Conservation (phyloP, 2,888 invertebrate genomes). For the Xanthia togata region DNA sequence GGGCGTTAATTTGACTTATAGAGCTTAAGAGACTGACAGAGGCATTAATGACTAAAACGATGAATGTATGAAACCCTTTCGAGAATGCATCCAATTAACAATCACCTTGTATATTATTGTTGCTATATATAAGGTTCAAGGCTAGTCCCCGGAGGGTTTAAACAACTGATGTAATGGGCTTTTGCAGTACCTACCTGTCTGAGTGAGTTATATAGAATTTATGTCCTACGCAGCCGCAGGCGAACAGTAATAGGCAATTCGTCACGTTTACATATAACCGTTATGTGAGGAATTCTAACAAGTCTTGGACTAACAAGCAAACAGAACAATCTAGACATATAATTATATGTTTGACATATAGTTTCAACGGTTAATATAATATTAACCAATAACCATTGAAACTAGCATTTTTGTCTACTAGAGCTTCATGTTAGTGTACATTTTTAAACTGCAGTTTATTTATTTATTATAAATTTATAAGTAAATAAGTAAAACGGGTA, state of each 20-base stretch:
- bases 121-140: conserved; percentile 3
- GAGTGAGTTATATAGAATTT: conserved; percentile 26
- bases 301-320: neutral
- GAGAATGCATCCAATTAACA: neutral
- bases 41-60: too few relatives aligned
- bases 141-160: neutral
- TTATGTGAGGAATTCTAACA: neutral
- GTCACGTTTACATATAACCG: neutral
- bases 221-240: conserved; percentile 16
- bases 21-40: neutral
- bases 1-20: neutral
- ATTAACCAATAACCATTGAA: neutral
- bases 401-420: neutral
- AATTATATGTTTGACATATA: too few relatives aligned
- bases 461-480: too few relatives aligned
- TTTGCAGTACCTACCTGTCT: conserved; percentile 21
- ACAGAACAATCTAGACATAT: neutral
- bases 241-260: neutral
- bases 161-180: conserved; percentile 37
- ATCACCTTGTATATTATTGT: neutral
- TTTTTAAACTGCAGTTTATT: neutral
- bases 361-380: too few relatives aligned
- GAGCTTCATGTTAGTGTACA: too few relatives aligned
- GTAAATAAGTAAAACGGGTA: too few relatives aligned
- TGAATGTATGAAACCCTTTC: too few relatives aligned